Percentiles rank a stretch among this genome's conserved stretches.
These are phyloP conservation scores for Euwallacea similis DNA, from an alignment of 1,140 invertebrate genomes.

Conservation along the genomic window DNA sequence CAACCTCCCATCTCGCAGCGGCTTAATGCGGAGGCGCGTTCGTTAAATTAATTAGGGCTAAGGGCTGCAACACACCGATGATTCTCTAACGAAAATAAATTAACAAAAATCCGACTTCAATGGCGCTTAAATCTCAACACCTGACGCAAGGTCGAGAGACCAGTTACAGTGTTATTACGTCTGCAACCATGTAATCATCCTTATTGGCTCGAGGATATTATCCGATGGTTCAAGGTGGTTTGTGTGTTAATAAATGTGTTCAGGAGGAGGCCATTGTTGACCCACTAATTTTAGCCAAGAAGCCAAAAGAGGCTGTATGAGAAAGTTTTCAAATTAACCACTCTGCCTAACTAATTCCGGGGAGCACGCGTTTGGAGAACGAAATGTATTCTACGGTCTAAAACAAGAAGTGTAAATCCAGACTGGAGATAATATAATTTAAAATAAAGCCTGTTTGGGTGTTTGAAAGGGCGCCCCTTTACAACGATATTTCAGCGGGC, in stretches of 20 bases:
- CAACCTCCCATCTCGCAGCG: conserved; percentile 4
- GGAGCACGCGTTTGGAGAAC: too few relatives aligned
- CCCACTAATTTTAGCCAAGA: neutral
- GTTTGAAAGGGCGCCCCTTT: conserved; percentile 10
- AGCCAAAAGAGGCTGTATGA: neutral
- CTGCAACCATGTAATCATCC: neutral
- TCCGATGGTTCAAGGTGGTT: too few relatives aligned
- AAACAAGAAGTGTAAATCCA: conserved; percentile 14
- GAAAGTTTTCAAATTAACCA: conserved; percentile 1
- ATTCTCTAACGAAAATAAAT: neutral
- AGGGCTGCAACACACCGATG: neutral
- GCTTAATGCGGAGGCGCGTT: conserved; percentile 23
- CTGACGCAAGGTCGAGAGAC: neutral
- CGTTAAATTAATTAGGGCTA: conserved; percentile 18
- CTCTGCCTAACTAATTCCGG: neutral
- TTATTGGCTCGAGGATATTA: conserved; percentile 3
- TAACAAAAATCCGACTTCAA: neutral
- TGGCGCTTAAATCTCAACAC: conserved; percentile 1
- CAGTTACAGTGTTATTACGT: neutral
- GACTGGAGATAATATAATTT: conserved; percentile 17
- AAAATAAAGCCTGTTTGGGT: conserved; percentile 10
- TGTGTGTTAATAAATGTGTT: too few relatives aligned
- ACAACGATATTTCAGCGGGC: conserved; percentile 13
- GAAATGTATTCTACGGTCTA: neutral
- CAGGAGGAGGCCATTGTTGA: too few relatives aligned